phyloP scores from a whole-genome alignment of 2,888 invertebrate genomes.

The Agriopis leucophaearia region DNA sequence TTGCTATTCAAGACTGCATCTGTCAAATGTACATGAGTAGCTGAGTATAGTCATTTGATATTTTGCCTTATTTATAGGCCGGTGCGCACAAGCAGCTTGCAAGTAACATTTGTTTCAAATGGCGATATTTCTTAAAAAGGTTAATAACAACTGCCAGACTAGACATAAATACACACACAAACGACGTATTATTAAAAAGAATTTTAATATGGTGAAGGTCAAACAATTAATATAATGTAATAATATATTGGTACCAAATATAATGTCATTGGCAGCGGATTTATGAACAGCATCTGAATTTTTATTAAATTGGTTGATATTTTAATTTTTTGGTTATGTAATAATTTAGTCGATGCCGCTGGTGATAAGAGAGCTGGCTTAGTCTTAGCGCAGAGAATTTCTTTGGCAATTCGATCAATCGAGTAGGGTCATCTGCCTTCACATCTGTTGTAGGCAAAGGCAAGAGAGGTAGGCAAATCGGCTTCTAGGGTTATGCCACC shows the following conservation, averaged over 20 bases:
- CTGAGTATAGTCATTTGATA: constrained; percentile 50
- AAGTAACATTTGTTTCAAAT: constrained; percentile 30
- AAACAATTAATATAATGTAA: not conserved
- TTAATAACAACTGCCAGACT: constrained; percentile 21
- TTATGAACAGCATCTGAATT: too few species aligned
- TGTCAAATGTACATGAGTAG: constrained; percentile 46
- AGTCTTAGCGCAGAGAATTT: too few species aligned
- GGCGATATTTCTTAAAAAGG: constrained; percentile 31
- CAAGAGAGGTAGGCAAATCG: too few species aligned
- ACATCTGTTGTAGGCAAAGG: too few species aligned
- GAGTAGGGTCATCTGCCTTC: too few species aligned
- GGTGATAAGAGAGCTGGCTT: too few species aligned
- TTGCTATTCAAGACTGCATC: constrained; percentile 40
- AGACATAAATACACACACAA: not conserved
- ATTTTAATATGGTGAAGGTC: constrained; percentile 2
- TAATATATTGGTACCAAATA: not conserved
- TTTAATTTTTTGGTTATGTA: too few species aligned
- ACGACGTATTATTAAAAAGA: not conserved
- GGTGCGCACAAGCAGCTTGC: constrained; percentile 5
- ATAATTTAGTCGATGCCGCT: too few species aligned
- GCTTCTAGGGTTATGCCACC: too few species aligned
- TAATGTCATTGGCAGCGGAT: not conserved
- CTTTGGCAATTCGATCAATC: too few species aligned
- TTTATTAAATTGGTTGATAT: too few species aligned
- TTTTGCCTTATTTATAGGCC: constrained; percentile 45